Percentiles rank a stretch among this genome's conserved stretches.
Conservation (phyloP, 2,113 vertebrate genomes). For the Xenus cinereus region DNA sequence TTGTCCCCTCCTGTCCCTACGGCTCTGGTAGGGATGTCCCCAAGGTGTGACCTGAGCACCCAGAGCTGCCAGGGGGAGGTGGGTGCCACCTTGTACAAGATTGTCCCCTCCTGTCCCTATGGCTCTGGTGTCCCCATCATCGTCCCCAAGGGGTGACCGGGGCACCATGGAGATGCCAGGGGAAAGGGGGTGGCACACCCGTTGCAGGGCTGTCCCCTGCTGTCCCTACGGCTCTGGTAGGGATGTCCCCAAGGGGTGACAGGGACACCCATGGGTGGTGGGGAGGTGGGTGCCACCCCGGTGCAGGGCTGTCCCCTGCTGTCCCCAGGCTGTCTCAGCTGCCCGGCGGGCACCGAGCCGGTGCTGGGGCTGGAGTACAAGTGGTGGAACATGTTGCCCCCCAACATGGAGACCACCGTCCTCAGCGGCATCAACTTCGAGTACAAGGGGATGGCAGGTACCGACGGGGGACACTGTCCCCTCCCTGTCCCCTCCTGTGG, state of each 20-base stretch:
- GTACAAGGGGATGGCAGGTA: conserved; percentile 84
- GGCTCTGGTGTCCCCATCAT: too few species aligned
- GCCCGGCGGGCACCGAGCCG: conserved; percentile 87
- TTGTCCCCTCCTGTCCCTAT: too few species aligned
- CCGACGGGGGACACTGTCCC: background rate
- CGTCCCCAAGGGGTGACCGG: too few species aligned
- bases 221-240: background rate
- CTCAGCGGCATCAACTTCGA: conserved; percentile 80
- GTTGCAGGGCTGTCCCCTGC: background rate
- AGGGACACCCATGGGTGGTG: too few species aligned
- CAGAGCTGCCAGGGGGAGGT: too few species aligned
- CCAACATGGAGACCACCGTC: conserved; percentile 88
- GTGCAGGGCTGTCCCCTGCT: background rate
- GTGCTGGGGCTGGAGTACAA: conserved; percentile 90
- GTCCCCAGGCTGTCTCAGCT: conserved; percentile 82
- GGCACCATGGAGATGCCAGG: too few species aligned
- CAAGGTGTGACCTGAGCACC: background rate
- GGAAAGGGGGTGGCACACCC: too few species aligned
- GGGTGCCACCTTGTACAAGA: too few species aligned
- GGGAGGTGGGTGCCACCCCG: background rate
- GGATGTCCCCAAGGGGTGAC: background rate
- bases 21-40: background rate
- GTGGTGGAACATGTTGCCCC: conserved; percentile 93
- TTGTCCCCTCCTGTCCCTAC: conserved; percentile 43
- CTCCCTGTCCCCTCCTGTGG: fast-evolving